Evolutionary conservation across 2,113 vertebrate species (phyloP).

Genomic region (Marcusenius ussheri): DNA sequence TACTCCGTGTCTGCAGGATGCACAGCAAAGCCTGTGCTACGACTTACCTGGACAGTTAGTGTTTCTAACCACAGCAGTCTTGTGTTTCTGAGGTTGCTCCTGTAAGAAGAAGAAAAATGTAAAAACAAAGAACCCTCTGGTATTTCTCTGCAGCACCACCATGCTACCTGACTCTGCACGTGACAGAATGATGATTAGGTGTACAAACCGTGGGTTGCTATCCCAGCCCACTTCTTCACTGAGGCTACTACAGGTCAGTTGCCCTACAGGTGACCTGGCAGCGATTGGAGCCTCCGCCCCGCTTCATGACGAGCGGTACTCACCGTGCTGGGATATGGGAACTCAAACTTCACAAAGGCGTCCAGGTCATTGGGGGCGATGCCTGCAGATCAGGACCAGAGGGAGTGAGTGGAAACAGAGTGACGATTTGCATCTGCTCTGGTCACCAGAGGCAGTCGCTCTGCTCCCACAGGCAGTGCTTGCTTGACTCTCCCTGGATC

Average conservation of each 20-base stretch:
- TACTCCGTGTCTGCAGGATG: not conserved
- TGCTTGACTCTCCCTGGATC: not conserved
- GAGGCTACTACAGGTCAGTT: not conserved
- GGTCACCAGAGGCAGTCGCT: not conserved
- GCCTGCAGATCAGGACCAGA: constrained; percentile 52
- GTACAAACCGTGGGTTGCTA: not conserved
- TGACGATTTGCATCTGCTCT: not conserved
- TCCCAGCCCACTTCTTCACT: not conserved
- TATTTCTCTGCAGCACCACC: not conserved
- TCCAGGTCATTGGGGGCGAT: constrained; percentile 80
- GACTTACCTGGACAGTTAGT: constrained; percentile 83
- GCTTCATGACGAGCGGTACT: constrained; percentile 36
- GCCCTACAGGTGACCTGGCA: not conserved
- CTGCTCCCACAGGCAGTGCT: not conserved
- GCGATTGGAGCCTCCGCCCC: not conserved
- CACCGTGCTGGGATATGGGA: constrained; percentile 86
- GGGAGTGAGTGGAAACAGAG: not conserved
- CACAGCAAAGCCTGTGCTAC: not conserved
- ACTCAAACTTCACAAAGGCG: constrained; percentile 86
- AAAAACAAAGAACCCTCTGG: not conserved
- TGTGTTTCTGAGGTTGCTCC: constrained; percentile 91
- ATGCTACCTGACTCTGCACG: not conserved
- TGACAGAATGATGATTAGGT: not conserved
- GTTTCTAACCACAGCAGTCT: constrained; percentile 87
- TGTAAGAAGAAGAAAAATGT: constrained; percentile 39